Percentiles rank a stretch among this genome's conserved stretches.
Conservation (phyloP, 64 coral and sea anemone species). For the Dendrophyllia cribrosa region DNA sequence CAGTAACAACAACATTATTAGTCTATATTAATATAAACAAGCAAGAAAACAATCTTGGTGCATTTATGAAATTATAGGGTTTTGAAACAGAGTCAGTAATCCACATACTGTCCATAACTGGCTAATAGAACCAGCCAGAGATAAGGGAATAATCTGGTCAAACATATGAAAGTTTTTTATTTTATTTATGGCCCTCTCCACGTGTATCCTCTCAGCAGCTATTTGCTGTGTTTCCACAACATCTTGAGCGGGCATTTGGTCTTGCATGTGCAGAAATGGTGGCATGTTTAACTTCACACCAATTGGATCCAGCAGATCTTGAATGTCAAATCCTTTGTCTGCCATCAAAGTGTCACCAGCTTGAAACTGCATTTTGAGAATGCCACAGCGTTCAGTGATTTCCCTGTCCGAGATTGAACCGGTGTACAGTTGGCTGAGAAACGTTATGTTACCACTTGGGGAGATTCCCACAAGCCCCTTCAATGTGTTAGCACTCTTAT, state of each 20-base stretch:
- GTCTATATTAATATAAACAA: not conserved
- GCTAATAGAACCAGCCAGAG: slow-evolving; percentile 31
- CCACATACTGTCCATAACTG: slow-evolving; percentile 61
- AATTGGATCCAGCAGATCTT: slow-evolving; percentile 48
- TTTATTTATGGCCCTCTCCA: slow-evolving; percentile 35
- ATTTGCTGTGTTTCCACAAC: slow-evolving; percentile 33
- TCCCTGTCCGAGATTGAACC: slow-evolving; percentile 25
- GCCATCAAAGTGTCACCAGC: slow-evolving; percentile 30
- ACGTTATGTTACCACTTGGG: not conserved
- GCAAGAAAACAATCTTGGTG: not conserved
- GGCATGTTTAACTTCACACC: slow-evolving; percentile 27
- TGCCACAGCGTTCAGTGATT: slow-evolving; percentile 5
- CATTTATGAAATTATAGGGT: slow-evolving; percentile 47
- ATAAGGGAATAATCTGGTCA: slow-evolving; percentile 48
- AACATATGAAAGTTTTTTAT: slow-evolving; percentile 57
- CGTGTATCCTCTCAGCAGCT: slow-evolving; percentile 46
- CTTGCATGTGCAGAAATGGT: slow-evolving; percentile 42
- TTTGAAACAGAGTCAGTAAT: slow-evolving; percentile 55
- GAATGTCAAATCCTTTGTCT: slow-evolving; percentile 52
- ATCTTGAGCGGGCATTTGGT: slow-evolving; percentile 46
- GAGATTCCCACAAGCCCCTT: slow-evolving; percentile 16
- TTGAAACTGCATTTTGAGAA: slow-evolving; percentile 37
- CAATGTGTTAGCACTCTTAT: slow-evolving; percentile 10
- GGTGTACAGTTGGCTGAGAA: slow-evolving; percentile 22
- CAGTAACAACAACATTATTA: no score